These are phyloP conservation scores for Tachina fera DNA, from an alignment of 2,888 invertebrate species.

Conservation along the genomic window DNA sequence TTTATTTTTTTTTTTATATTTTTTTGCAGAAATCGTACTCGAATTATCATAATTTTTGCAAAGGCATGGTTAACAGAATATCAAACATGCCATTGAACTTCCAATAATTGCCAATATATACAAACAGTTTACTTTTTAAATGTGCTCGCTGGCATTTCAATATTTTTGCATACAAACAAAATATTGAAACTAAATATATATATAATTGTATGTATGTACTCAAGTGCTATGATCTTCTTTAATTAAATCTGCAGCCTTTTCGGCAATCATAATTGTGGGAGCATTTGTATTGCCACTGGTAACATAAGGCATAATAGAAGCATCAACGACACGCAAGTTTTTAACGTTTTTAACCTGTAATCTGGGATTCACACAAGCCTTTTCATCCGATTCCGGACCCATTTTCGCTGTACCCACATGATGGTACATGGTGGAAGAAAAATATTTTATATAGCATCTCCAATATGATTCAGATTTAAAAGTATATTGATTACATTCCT, in stretches of 20 bases:
- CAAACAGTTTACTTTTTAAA: no score
- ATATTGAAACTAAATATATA: no score
- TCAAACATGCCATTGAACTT: no score
- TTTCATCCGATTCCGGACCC: slow-evolving; percentile 85
- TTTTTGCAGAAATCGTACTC: no score
- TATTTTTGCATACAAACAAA: no score
- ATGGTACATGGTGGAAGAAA: slow-evolving; percentile 87
- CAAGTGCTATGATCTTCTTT: slow-evolving; percentile 65
- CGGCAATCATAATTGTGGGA: slow-evolving; percentile 92
- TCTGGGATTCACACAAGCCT: slow-evolving; percentile 87
- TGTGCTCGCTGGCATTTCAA: no score
- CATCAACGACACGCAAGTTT: slow-evolving; percentile 88
- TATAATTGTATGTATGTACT: no score
- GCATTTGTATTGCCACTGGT: slow-evolving; percentile 92
- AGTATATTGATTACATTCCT: slow-evolving; percentile 75
- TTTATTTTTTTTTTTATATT: no score
- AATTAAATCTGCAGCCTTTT: slow-evolving; percentile 88
- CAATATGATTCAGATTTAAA: slow-evolving; percentile 84
- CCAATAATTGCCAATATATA: no score
- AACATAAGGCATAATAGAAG: slow-evolving; percentile 89
- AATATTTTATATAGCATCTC: slow-evolving; percentile 87
- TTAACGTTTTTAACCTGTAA: slow-evolving; percentile 86
- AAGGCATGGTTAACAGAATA: no score
- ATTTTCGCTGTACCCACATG: slow-evolving; percentile 88
- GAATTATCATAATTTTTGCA: no score